phyloP scores from a whole-genome alignment of 2,888 invertebrate species.

The Torymus auratus region DNA sequence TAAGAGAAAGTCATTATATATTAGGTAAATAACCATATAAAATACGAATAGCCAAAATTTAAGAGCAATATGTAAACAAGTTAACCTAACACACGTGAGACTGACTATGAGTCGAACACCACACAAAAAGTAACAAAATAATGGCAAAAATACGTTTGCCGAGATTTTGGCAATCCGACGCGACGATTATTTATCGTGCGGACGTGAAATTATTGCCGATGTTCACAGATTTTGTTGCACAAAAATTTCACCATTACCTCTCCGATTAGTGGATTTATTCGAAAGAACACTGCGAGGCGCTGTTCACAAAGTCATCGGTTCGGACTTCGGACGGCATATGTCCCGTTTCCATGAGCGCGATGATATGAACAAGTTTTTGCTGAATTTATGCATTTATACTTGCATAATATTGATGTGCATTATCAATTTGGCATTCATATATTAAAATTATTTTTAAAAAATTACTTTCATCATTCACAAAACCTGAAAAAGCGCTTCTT shows the following conservation, averaged over 20 bases:
- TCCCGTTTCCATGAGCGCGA: not conserved
- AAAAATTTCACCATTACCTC: slow-evolving; percentile 66
- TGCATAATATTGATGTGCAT: too few relatives aligned
- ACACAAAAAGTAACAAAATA: slow-evolving; percentile 43
- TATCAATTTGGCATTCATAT: too few relatives aligned
- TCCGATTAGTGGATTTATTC: slow-evolving; percentile 64
- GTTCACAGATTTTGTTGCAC: slow-evolving; percentile 66
- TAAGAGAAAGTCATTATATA: too few relatives aligned
- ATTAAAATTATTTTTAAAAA: too few relatives aligned
- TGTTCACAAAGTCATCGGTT: slow-evolving; percentile 62
- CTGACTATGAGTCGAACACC: not conserved
- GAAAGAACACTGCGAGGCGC: slow-evolving; percentile 62
- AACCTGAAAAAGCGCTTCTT: too few relatives aligned
- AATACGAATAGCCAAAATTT: slow-evolving; percentile 5
- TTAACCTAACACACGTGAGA: slow-evolving; percentile 45
- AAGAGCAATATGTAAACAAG: slow-evolving; percentile 38
- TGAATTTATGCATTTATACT: not conserved
- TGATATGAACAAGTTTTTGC: not conserved
- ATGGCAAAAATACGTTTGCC: slow-evolving; percentile 4
- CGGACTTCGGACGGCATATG: not conserved
- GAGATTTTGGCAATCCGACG: not conserved
- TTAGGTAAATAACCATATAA: not conserved
- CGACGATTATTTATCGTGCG: slow-evolving; percentile 17
- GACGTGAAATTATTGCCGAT: slow-evolving; percentile 61
- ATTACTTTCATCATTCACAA: too few relatives aligned